Conservation (phyloP, 2,888 invertebrate genomes). For the Thelaira solivaga region DNA sequence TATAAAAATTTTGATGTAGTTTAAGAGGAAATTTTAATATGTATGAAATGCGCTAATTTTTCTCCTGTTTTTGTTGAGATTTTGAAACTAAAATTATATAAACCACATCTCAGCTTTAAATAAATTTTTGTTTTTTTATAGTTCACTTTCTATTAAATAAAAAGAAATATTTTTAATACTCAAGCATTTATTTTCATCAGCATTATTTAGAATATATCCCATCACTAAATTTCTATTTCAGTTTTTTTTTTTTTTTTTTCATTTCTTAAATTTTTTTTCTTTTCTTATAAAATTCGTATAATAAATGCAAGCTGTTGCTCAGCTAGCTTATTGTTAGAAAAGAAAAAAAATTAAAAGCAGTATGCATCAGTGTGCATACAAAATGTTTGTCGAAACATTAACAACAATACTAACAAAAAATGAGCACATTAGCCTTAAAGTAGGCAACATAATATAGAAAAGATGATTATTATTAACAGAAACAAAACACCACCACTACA, state of each 20-base stretch:
- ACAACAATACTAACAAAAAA: slow-evolving; percentile 31
- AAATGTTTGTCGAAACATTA: no score
- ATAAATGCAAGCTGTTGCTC: slow-evolving; percentile 35
- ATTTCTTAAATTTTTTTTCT: neutral
- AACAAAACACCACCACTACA: neutral
- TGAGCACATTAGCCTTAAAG: slow-evolving; percentile 62
- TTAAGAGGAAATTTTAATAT: no score
- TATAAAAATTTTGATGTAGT: no score
- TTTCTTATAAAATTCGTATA: neutral
- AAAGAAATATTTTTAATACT: no score
- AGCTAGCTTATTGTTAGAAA: slow-evolving; percentile 12
- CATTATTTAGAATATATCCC: no score
- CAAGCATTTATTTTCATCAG: no score
- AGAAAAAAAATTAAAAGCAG: slow-evolving; percentile 30
- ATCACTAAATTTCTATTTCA: slow-evolving; percentile 9
- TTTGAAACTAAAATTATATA: no score
- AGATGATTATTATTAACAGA: neutral
- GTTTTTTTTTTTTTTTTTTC: neutral
- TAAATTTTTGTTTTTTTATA: no score
- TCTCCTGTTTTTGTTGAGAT: no score
- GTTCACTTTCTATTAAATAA: no score
- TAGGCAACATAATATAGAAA: slow-evolving; percentile 51
- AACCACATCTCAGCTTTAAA: no score
- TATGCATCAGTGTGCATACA: slow-evolving; percentile 12
- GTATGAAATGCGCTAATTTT: no score